Percentiles rank a stretch among this genome's conserved stretches.
Conservation (phyloP, 2,888 invertebrate species). For the Melanostoma scalare region DNA sequence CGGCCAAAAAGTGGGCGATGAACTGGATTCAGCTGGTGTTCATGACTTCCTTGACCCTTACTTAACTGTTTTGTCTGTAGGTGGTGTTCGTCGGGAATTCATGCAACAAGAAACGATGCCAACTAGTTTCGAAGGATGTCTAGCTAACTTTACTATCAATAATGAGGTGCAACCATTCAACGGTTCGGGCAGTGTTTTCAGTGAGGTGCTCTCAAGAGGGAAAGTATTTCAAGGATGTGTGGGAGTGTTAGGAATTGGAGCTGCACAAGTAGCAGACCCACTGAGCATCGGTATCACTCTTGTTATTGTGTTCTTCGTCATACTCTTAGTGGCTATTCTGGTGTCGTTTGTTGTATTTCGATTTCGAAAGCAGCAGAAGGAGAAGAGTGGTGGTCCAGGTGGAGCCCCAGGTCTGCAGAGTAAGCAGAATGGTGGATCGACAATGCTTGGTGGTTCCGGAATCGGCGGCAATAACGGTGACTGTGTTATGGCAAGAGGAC, state of each 20-base stretch:
- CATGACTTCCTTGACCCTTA: constrained; percentile 97
- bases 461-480: constrained; percentile 87
- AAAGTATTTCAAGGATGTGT: constrained; percentile 90
- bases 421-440: constrained; percentile 88
- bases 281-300: constrained; percentile 95
- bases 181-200: constrained; percentile 92
- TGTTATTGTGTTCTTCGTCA: constrained; percentile 96
- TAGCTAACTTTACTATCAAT: constrained; percentile 94
- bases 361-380: constrained; percentile 92
- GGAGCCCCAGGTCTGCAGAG: constrained; percentile 88
- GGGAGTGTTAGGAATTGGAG: constrained; percentile 89
- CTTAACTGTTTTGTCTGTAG: constrained; percentile 90
- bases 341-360: constrained; percentile 96
- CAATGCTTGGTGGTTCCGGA: constrained; percentile 87
- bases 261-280: constrained; percentile 91
- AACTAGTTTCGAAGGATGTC: constrained; percentile 92
- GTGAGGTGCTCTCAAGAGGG: constrained; percentile 87
- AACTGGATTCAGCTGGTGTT: constrained; percentile 92
- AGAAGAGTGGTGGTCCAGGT: constrained; percentile 88
- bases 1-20: constrained; percentile 89
- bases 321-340: constrained; percentile 93
- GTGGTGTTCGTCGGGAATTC: constrained; percentile 87
- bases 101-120: constrained; percentile 83
- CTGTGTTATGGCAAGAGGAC: constrained; percentile 86
- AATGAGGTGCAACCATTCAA: constrained; percentile 94